Evolutionary conservation across 64 coral and sea anemone species (phyloP), one percentile per base, ranked within the genome.

Genomic region (Trachythela sp.): DNA sequence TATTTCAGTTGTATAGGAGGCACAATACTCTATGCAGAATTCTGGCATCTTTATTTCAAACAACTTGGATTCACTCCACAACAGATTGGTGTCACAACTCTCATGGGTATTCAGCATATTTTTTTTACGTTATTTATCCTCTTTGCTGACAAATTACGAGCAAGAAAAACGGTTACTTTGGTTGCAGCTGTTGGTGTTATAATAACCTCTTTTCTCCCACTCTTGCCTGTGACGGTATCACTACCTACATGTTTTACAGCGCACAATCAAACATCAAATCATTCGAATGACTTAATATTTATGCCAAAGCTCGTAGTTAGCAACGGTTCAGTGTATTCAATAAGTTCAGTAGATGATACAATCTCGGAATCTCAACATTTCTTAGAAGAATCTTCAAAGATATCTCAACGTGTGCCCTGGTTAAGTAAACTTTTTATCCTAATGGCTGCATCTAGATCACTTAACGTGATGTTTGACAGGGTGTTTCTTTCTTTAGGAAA

Each of bases 401-500:
- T 18, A 29, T 87, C 45, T 31, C 48, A 22, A 49, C 54, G 50
- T 8, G 85, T 85, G 37, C 83, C 83, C 83, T 85, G 83, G 83
- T 36, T 85, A 85, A 87, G 85, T 24, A 87, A 24, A 20, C 36
- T 87, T 20, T 54, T 58, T 58, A 22, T 87, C 26, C 48, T 29
- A 58, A 56, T 54, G 54, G 8, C 48, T 13, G 36, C 9, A 7
- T 9, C 43, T 32, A 58, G 48, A 54, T 87, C 85, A 87, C 54
- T 42, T 27, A 58, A 52, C 85, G 43, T 87, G 32, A 49, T 87
- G 43, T 24, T 87, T 39, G 43, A 54, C 48, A 87, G 5, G 6
- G 43, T 87, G 24, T 13, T 58, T 24, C 48, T 87, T 87, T 33
- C 85, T n/a, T 42, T 87, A n/a, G 50, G 50, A 49, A 87, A 58